Base-by-base conservation (phyloP, 2,888 invertebrate species). In the Poecilobothrus nobilitatus region DNA sequence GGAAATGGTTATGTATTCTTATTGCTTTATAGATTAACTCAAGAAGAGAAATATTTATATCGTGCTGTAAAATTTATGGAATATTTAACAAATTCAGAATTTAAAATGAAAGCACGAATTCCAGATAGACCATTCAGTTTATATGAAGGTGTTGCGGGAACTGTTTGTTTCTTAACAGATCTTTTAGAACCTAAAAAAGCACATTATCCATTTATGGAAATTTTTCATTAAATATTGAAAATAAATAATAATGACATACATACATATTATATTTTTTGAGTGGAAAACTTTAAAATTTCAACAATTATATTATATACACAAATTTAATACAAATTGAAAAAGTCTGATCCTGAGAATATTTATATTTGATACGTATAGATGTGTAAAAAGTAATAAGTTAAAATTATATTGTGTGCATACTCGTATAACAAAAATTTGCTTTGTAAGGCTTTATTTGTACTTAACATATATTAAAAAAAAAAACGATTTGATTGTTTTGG, bases 41-140 rank as follows among this genome's bases (percentile, higher is more conserved):
- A 86, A 10, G 87, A 93, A 72, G 78, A 82, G 8, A 88, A 88
- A 77, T 87, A 92, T 80, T 82, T 92, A n/a, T 84, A 90, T 75
- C 84, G 90, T 74, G 94, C 94, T 1, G 82, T 86, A 68, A 85
- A 86, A 74, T 95, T 92, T 83, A 91, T 90, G 67, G 85, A 89
- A 70, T 92, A 94, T 77, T 82, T 95, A 80, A 85, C 84, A 21
- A 84, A 84, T 15, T 84, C 87, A 0, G 86, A 87, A 73, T 92
- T 92, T 78, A 81, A 86, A 71, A 82, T 82, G 70, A 85, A 87
- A 71, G 88, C 92, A 0, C 85, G 90, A 63, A 86, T 86, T 18
- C 95, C 95, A 0, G 95, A 95, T 79, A 85, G 86, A 74, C 94
- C 94, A 0, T 90, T 88, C 76, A 93, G 92, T 77, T 84, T 96